phyloP scores from a whole-genome alignment of 2,888 invertebrate genomes.

The Sesia bembeciformis region DNA sequence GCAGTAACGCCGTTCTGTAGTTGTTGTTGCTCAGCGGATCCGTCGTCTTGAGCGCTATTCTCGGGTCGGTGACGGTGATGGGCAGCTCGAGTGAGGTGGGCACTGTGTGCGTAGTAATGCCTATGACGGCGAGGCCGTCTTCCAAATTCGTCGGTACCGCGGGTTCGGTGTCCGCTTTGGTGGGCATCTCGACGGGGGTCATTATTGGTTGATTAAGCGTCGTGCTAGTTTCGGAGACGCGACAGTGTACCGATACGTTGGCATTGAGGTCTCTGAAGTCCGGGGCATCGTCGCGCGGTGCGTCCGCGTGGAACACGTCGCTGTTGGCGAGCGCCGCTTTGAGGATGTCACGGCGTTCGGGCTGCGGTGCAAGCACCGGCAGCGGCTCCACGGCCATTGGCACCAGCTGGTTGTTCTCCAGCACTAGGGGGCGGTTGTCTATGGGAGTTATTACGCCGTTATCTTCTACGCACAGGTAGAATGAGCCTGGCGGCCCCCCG shows the following conservation, averaged over 20 bases:
- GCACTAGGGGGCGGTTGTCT: slow-evolving; percentile 79
- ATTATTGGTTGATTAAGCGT: slow-evolving; percentile 86
- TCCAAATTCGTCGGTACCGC: slow-evolving; percentile 54
- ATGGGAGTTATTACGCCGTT: slow-evolving; percentile 81
- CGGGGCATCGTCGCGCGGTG: slow-evolving; percentile 71
- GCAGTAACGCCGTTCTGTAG: slow-evolving; percentile 31
- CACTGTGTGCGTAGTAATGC: slow-evolving; percentile 71
- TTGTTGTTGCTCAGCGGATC: slow-evolving; percentile 45
- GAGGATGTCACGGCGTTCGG: slow-evolving; percentile 79
- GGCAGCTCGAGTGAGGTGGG: slow-evolving; percentile 83
- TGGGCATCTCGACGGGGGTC: slow-evolving; percentile 85
- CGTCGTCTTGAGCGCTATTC: slow-evolving; percentile 75
- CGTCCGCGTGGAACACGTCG: slow-evolving; percentile 78
- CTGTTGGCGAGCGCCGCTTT: slow-evolving; percentile 85
- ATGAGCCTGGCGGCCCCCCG: slow-evolving; percentile 82
- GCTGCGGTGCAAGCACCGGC: slow-evolving; percentile 33
- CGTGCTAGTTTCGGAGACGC: slow-evolving; percentile 84
- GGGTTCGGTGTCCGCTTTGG: slow-evolving; percentile 50
- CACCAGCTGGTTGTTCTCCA: slow-evolving; percentile 60
- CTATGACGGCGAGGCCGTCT: slow-evolving; percentile 74
- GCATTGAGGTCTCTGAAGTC: slow-evolving; percentile 76
- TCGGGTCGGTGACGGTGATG: slow-evolving; percentile 84
- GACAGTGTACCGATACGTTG: slow-evolving; percentile 68
- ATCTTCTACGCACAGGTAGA: slow-evolving; percentile 83
- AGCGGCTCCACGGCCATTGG: slow-evolving; percentile 52